A percentile compares a stretch with the other conserved stretches of the same genome.
Evolutionary conservation across 2,113 vertebrate genomes (phyloP).

Genomic region (Chlorodrepanis virens): DNA sequence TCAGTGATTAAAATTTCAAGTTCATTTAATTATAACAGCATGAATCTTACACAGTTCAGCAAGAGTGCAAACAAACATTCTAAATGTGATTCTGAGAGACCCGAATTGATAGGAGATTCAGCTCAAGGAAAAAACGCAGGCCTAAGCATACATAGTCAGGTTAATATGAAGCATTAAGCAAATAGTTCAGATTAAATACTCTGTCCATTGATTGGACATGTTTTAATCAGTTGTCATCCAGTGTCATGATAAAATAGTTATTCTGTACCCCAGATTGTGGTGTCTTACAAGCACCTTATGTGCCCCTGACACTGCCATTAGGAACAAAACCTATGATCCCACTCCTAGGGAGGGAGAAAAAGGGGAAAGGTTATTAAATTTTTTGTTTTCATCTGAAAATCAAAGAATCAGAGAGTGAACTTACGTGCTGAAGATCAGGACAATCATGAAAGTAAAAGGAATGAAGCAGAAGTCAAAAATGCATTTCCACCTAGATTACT

Average conservation of each 20-base stretch:
- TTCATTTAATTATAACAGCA: not conserved
- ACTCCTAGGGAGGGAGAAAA: not conserved
- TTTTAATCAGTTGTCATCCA: not conserved
- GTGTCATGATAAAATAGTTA: not conserved
- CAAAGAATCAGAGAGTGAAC: not conserved
- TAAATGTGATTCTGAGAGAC: not conserved
- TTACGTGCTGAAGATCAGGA: not conserved
- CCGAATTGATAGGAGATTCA: not conserved
- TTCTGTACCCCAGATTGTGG: not conserved
- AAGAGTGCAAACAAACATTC: not conserved
- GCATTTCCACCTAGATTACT: not conserved
- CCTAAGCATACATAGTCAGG: not conserved
- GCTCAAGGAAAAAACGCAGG: not conserved
- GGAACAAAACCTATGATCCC: not conserved
- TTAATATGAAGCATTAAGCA: not conserved
- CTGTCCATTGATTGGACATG: not conserved
- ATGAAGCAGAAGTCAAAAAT: not conserved
- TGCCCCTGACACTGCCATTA: not conserved
- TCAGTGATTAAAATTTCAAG: not conserved
- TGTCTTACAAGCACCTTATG: not conserved
- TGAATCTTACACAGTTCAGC: not conserved
- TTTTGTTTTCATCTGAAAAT: not conserved
- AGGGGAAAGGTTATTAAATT: fast-evolving
- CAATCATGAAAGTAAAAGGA: not conserved
- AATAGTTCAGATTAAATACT: not conserved